A percentile compares a stretch with the other conserved stretches of the same genome.
phyloP scores from a whole-genome alignment of 1,140 invertebrate species.

The Pseudachorutes palmiensis region DNA sequence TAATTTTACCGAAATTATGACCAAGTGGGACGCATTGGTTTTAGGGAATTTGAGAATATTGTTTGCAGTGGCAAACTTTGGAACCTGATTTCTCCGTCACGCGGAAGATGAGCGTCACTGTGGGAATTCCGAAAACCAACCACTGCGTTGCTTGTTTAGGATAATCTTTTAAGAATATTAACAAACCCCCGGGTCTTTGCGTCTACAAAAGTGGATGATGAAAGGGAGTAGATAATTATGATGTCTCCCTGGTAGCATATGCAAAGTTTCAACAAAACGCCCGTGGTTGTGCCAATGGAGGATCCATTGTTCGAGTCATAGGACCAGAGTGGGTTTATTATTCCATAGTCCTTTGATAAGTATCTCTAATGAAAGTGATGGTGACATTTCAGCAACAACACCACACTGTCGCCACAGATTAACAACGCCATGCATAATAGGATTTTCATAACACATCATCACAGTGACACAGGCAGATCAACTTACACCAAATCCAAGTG shows the following conservation, averaged over 20 bases:
- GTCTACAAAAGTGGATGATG: neutral
- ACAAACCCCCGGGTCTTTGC: neutral
- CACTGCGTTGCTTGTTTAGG: neutral
- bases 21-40: too few species aligned
- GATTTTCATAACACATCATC: neutral
- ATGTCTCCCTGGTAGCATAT: neutral
- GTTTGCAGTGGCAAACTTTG: too few species aligned
- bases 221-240: neutral
- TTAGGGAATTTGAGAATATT: too few species aligned
- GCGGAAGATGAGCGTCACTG: neutral
- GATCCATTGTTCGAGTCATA: neutral
- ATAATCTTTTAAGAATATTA: slow-evolving; percentile 5
- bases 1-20: too few species aligned
- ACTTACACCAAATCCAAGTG: slow-evolving; percentile 8
- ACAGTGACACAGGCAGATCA: neutral
- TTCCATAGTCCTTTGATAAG: too few species aligned
- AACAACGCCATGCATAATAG: neutral
- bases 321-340: too few species aligned
- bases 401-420: neutral
- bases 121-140: too few species aligned
- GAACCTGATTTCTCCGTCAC: neutral
- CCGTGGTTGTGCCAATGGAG: neutral
- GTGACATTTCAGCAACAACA: too few species aligned
- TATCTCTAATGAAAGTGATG: too few species aligned
- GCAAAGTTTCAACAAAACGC: neutral